Evolutionary conservation across 2,888 invertebrate species (phyloP).

Genomic region (Drymonia ruficornis): DNA sequence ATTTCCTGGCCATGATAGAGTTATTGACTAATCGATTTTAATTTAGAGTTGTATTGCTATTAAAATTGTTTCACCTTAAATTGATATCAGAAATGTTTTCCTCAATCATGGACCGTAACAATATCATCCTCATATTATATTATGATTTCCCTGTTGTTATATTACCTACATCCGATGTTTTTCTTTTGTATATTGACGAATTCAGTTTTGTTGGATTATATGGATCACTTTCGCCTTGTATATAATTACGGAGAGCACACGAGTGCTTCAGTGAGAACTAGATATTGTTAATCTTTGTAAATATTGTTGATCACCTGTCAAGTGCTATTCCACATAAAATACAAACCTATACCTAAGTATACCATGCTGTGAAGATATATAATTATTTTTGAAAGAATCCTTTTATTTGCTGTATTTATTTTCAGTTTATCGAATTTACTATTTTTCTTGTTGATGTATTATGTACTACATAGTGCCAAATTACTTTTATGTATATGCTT

Average conservation of each 20-base stretch:
- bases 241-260: conserved; percentile 28
- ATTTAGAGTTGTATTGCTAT: not conserved
- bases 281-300: conserved; percentile 74
- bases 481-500: conserved; percentile 60
- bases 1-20: not conserved
- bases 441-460: conserved; percentile 53
- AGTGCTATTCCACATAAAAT: conserved; percentile 64
- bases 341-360: conserved; percentile 48
- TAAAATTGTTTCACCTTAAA: not conserved
- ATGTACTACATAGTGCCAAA: conserved; percentile 74
- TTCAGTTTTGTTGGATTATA: not conserved
- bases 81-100: not conserved
- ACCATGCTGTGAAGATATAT: conserved; percentile 62
- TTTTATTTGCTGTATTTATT: conserved; percentile 59
- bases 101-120: too few species aligned
- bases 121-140: too few species aligned
- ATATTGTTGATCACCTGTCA: conserved; percentile 73
- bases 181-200: not conserved
- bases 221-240: conserved; percentile 25
- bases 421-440: conserved; percentile 55
- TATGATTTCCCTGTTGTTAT: too few species aligned
- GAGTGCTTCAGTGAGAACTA: conserved; percentile 53
- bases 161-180: too few species aligned
- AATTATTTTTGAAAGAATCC: conserved; percentile 61
- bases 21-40: not conserved